Base-by-base conservation (phyloP, 2,797 vertebrate species). In the Mus spretus region DNA sequence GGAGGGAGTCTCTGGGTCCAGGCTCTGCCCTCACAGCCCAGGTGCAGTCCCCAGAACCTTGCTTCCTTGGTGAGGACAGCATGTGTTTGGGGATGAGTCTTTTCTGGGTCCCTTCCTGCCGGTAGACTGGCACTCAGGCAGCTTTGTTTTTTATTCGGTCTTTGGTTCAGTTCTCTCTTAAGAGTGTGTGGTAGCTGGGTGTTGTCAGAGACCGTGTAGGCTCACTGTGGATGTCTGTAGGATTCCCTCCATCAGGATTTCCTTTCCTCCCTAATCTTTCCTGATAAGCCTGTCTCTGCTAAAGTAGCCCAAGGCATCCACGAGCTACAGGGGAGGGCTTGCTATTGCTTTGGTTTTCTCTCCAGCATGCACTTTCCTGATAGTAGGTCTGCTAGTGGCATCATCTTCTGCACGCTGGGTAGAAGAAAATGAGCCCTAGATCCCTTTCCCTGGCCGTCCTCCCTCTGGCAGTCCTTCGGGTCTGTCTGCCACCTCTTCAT, bases 161-260 rank as follows among this genome's bases (percentile, higher is more conserved):
- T 92, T 72, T 26, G 1, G 13, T 59, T 65, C 15, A 10, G 24
- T 65, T 44, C 37, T 40, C n/a, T 59, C 88, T 22, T 63, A 37
- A 70, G 67, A 50, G 55, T 94, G 86, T 75, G 83, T 89, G n/a
- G 40, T 75, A 78, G 20, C 55, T 24, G 77, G 50, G 72, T 84
- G 63, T 80, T 87, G 81, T 92, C 34, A 82, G 22, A 94, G 92
- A 26, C 28, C 55, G 11, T 8, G 0, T 80, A 26, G 11, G 6
- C 63, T 86, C 87, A 75, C 86, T 37, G 0, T 59, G 61, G 40
- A 37, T 70, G 13, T 74, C 40, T 88, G 28, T 80, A 82, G 61
- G 63, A 28, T 44, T 79, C 12, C 34, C 63, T 61, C 28, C 40
- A 3, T 65, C 53, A 93, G 40, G 61, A 34, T 78, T 17, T 12